phyloP scores from a whole-genome alignment of 2,797 vertebrate genomes.

The Periophthalmus magnuspinnatus region DNA sequence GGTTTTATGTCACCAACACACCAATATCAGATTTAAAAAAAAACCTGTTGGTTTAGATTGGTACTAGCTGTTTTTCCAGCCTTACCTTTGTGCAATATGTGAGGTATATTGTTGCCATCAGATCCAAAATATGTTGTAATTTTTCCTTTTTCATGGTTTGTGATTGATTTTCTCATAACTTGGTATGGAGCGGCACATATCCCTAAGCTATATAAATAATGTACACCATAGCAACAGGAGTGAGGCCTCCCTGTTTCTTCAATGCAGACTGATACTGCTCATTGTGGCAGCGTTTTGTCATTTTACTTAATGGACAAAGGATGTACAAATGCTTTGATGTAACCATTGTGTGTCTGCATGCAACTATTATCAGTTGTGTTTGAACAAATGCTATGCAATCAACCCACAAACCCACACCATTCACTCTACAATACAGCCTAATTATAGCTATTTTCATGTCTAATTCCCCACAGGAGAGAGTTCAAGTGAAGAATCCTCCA shows the following conservation, averaged over 20 bases:
- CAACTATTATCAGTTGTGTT: conserved; percentile 3
- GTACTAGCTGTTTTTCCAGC: neutral
- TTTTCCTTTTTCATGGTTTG: neutral
- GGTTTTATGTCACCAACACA: neutral
- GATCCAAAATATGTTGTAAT: neutral
- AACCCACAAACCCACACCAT: neutral
- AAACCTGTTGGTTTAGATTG: too few relatives aligned
- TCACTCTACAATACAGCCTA: conserved; percentile 22
- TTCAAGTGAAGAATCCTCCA: conserved; percentile 94
- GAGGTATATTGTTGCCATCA: neutral
- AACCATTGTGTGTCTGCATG: neutral
- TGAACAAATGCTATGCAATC: conserved; percentile 1
- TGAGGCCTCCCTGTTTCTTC: conserved; percentile 21
- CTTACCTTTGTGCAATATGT: neutral
- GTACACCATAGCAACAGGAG: conserved; percentile 42
- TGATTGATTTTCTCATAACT: neutral
- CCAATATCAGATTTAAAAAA: too few relatives aligned
- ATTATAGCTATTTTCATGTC: conserved; percentile 22
- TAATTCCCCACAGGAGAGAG: conserved; percentile 82
- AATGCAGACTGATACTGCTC: conserved; percentile 28
- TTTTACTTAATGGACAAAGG: neutral
- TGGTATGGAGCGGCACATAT: neutral
- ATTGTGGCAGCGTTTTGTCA: neutral
- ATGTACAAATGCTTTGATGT: neutral
- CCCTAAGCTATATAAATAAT: conserved; percentile 39